Evolutionary conservation across 2,797 vertebrate species (phyloP), one percentile per base, ranked within the genome.

Genomic region (Hozukius guyotensis): DNA sequence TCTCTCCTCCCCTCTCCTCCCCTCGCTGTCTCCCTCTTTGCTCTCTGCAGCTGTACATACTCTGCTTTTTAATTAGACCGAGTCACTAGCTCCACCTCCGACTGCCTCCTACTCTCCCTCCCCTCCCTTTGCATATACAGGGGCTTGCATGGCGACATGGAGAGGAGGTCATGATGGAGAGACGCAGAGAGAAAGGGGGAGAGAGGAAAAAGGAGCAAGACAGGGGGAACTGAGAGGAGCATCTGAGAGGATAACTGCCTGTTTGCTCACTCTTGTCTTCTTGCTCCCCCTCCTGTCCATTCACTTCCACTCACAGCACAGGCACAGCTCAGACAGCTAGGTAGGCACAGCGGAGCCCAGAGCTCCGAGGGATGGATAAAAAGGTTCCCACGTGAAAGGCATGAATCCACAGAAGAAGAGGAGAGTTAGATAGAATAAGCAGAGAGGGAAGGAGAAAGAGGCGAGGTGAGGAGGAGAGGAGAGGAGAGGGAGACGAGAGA

Each of bases 51-150:
- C 93, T 93, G 91, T 93, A 94, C 94, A 92, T 95, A 94, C 94
- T 95, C 94, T 96, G 94, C 93, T 95, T 95, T 95, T 95, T 95
- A 95, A 95, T 95, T 95, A 95, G 94, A 94, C 88, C 81, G 79
- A 90, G 89, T 91, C 89, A 38, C 81, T 90, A 80, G 92, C 92
- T 88, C 94, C 94, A 81, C 93, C 94, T 84, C 89, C 85, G 72
- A 75, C 79, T 84, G 77, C 86, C 83, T 89, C 82, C 83, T 69
- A 84, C 83, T 85, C 82, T 86, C 77, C 65, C 74, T 70, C 77
- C 77, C 64, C 86, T 74, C 74, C 49, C 77, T 89, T 83, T 81
- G 88, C 91, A 90, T 92, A 91, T 92, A 91, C 86, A 85, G 70
- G 82, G 90, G 83, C 88, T 92, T 88, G 90, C 90, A 91, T 90